Base-by-base conservation (phyloP, 2,113 vertebrate genomes). In the Nerophis ophidion region DNA sequence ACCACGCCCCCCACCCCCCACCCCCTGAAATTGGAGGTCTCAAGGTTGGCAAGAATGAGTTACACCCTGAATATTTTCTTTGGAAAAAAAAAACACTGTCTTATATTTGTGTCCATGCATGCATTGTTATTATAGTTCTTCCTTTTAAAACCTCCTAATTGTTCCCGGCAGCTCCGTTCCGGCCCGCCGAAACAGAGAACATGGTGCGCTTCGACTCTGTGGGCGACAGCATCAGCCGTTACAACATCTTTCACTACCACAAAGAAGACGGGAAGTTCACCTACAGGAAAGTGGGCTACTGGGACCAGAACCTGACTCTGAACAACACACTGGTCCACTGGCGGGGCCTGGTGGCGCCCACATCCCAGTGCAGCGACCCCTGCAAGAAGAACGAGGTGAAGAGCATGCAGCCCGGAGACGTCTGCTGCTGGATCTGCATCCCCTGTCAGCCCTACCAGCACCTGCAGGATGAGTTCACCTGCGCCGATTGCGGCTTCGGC, bases 351-450 rank as follows among this genome's bases (percentile, higher is more conserved):
- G 78, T 81, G 2, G 80, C 91, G 3, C 96, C 95, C 0, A 92
- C 94, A 7, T 99, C 97, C 12, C 95, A 98, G 86, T 98, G 97
- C 82, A 98, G 96, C 0, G 97, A 98, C 76, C 97, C 97, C 60
- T 99, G 97, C 87, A 93, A 86, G 78, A 95, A 92, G 87, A 95
- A 98, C 0, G 96, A 99, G 80, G 90, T 97, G 60, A 99, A 99
- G 83, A 99, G 96, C 59, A 93, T 96, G 91, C 97, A 98, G 83
- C 97, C 96, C 0, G 97, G 97, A 1, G 97, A 99, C 38, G 94
- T 96, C n/a, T 99, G 97, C 85, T 99, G 97, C 82, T 99, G 97
- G 97, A 93, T 99, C 80, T 98, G 97, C 75, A 98, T 96, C 55
- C 92, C 95, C 8, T 99, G 96, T 81, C 96, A 98, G 81, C 87